Percentiles rank a stretch among this genome's conserved stretches.
Conservation (phyloP, 2,888 invertebrate species). For the Andrena haemorrhoa region DNA sequence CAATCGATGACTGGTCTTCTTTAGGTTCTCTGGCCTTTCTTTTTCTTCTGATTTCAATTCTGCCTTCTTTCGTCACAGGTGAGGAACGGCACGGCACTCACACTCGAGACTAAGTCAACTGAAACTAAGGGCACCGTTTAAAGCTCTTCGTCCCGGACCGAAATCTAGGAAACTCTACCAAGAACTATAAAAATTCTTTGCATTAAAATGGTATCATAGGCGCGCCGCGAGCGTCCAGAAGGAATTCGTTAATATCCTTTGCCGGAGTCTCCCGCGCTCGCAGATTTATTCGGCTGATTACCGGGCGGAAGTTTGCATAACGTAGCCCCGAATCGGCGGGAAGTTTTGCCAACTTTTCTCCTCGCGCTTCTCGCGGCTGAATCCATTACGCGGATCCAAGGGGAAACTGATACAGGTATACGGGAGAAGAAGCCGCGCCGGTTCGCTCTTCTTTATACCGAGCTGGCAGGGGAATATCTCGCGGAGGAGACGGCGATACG, state of each 20-base stretch:
- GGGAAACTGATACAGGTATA: conserved; percentile 49
- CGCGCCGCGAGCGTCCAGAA: background rate
- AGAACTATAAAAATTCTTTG: too few relatives aligned
- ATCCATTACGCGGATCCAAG: conserved; percentile 58
- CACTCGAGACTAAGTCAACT: too few relatives aligned
- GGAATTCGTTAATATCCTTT: conserved; percentile 23
- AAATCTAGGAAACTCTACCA: too few relatives aligned
- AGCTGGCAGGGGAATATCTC: conserved; percentile 37
- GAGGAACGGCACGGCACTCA: too few relatives aligned
- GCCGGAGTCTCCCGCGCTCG: background rate
- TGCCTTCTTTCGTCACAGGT: too few relatives aligned
- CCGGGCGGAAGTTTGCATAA: conserved; percentile 49
- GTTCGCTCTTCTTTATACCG: conserved; percentile 35
- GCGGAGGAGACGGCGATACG: conserved; percentile 20
- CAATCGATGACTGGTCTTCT: too few relatives aligned
- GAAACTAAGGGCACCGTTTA: too few relatives aligned
- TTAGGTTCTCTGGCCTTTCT: too few relatives aligned
- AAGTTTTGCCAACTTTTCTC: conserved; percentile 44
- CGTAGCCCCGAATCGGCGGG: conserved; percentile 36
- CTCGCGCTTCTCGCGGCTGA: conserved; percentile 43
- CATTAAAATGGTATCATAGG: too few relatives aligned
- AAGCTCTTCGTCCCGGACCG: too few relatives aligned
- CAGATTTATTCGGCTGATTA: conserved; percentile 60
- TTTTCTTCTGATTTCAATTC: too few relatives aligned
- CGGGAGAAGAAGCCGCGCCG: conserved; percentile 21